phyloP scores from a whole-genome alignment of 92 coral and sea anemone genomes.

The Meandrina meandrites region DNA sequence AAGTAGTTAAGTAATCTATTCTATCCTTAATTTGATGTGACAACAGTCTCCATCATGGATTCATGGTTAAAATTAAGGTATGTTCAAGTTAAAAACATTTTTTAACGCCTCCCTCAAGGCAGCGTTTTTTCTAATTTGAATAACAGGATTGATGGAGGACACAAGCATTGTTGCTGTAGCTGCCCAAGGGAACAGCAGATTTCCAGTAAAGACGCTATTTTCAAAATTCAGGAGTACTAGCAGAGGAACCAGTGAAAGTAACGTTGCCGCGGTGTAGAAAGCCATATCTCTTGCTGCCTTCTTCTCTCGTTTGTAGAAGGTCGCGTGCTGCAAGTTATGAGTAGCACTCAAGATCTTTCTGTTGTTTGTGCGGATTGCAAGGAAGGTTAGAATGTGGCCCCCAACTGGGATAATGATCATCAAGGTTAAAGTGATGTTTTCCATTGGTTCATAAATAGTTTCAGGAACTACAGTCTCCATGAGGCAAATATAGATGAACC shows the following conservation, averaged over 20 bases:
- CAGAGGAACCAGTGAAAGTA: constrained; percentile 2
- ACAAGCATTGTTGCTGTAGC: not conserved
- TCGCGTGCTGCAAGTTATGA: constrained; percentile 6
- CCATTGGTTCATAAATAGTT: constrained; percentile 2
- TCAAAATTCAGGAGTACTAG: constrained; percentile 7
- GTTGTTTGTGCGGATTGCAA: constrained; percentile 23
- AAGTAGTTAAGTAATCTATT: too few relatives aligned
- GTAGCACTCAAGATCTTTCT: not conserved
- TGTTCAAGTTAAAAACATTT: not conserved
- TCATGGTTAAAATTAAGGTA: too few relatives aligned
- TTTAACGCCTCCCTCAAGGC: not conserved
- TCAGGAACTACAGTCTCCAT: constrained; percentile 1
- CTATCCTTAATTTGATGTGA: not conserved
- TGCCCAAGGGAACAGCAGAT: constrained; percentile 35
- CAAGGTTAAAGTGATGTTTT: not conserved
- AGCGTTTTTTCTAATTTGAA: constrained; percentile 19
- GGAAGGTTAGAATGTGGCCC: constrained; percentile 13
- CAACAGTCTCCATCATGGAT: too few relatives aligned
- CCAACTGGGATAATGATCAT: not conserved
- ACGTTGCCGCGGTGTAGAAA: not conserved
- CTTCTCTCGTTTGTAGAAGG: constrained; percentile 14
- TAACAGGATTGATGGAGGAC: constrained; percentile 29
- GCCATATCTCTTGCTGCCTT: constrained; percentile 6
- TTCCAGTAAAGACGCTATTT: not conserved
- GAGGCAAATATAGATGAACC: not conserved